Evolutionary conservation across 2,113 vertebrate genomes (phyloP).

Genomic region (Erpornis zantholeuca): DNA sequence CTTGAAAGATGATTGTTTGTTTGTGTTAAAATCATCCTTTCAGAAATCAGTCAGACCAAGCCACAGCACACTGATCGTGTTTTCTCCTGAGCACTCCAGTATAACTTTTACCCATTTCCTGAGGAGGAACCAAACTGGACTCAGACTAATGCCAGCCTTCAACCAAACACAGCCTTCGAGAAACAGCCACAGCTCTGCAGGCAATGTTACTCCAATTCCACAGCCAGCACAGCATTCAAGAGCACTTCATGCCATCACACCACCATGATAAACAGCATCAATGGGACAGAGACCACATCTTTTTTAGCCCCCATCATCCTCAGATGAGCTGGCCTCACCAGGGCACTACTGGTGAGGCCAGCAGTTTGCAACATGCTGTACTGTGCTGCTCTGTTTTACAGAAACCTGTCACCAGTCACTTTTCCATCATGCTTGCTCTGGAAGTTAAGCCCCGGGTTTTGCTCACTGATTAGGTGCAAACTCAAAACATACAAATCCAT

Average conservation of each 20-base stretch:
- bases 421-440: background rate
- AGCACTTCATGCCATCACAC: accelerated
- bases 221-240: background rate
- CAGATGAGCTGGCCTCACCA: background rate
- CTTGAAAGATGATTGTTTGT: background rate
- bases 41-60: background rate
- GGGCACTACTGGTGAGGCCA: background rate
- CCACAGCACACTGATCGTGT: background rate
- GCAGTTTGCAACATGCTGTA: accelerated
- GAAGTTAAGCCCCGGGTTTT: background rate
- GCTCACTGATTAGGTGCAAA: background rate
- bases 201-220: background rate
- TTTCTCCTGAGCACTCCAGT: background rate
- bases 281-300: background rate
- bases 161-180: background rate
- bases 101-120: background rate
- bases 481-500: background rate
- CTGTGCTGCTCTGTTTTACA: background rate
- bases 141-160: background rate
- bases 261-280: accelerated
- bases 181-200: background rate
- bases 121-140: background rate
- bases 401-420: accelerated
- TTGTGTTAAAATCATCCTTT: background rate
- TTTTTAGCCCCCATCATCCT: too few relatives aligned